Percentiles rank a stretch among this genome's conserved stretches.
phyloP scores from a whole-genome alignment of 2,888 invertebrate genomes.

The Epirrita christyi region DNA sequence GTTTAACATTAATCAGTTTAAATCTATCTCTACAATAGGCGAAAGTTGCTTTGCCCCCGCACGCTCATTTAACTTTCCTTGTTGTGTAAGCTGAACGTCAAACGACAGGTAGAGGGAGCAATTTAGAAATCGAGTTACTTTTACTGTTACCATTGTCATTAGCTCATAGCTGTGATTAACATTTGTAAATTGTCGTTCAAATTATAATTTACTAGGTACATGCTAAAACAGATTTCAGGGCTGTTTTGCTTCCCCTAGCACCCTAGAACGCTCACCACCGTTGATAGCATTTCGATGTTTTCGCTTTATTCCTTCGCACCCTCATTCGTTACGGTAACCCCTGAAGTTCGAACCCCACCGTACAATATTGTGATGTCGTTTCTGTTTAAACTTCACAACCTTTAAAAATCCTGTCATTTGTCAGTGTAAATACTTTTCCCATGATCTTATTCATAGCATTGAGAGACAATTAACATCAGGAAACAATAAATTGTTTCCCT shows the following conservation, averaged over 20 bases:
- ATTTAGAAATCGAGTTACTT: conserved; percentile 78
- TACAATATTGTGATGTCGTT: conserved; percentile 53
- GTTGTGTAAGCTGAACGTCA: conserved; percentile 81
- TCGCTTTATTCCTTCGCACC: conserved; percentile 72
- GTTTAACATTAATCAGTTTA: conserved; percentile 26
- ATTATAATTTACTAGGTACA: conserved; percentile 41
- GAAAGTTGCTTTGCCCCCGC: conserved; percentile 78
- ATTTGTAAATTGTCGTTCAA: conserved; percentile 44
- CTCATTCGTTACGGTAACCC: conserved; percentile 70
- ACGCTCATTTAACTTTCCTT: conserved; percentile 79
- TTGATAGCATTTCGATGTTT: conserved; percentile 71
- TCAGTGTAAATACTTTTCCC: conserved; percentile 29
- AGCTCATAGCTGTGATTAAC: conserved; percentile 45
- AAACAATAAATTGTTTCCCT: conserved; percentile 31
- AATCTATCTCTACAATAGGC: conserved; percentile 68
- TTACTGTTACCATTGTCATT: conserved; percentile 65
- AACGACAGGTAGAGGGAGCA: conserved; percentile 77
- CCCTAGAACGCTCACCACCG: conserved; percentile 53
- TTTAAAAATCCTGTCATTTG: conserved; percentile 28
- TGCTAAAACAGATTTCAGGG: conserved; percentile 34
- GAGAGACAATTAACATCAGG: conserved; percentile 28
- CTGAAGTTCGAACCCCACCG: conserved; percentile 61
- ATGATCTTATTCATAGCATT: conserved; percentile 28
- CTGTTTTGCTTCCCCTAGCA: conserved; percentile 47
- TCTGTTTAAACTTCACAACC: conserved; percentile 46